These are phyloP conservation scores for Drosophila nebulosa DNA, from an alignment of 1,140 invertebrate genomes.

Conservation along the genomic window DNA sequence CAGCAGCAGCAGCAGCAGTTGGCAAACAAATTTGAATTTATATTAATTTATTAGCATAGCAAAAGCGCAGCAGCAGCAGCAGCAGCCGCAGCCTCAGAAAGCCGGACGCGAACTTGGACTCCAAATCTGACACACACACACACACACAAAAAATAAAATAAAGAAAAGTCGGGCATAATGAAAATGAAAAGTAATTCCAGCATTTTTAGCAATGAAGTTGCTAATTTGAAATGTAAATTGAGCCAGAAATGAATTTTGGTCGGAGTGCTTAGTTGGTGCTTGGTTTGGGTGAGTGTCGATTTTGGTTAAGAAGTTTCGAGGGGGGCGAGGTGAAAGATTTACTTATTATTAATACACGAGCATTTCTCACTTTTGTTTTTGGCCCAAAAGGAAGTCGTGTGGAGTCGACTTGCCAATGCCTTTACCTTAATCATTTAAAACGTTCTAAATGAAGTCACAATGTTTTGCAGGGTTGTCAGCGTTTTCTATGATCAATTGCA, in stretches of 20 bases:
- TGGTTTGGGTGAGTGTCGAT: neutral
- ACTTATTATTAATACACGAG: constrained; percentile 70
- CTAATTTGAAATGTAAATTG: constrained; percentile 79
- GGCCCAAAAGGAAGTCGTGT: neutral
- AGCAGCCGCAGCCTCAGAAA: neutral
- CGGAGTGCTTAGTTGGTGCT: neutral
- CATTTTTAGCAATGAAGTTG: constrained; percentile 73
- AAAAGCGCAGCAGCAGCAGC: constrained; percentile 55
- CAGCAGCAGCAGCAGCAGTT: constrained; percentile 56
- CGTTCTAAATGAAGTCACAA: too few species aligned
- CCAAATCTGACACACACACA: constrained; percentile 38
- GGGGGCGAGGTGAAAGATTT: neutral
- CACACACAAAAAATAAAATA: neutral
- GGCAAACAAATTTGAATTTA: constrained; percentile 79
- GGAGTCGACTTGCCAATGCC: neutral
- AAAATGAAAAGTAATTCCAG: constrained; percentile 76
- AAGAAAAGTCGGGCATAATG: constrained; percentile 37
- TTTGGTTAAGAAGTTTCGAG: constrained; percentile 15
- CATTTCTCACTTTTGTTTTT: constrained; percentile 59
- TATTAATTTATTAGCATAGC: constrained; percentile 79
- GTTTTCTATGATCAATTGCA: too few species aligned
- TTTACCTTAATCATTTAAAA: neutral
- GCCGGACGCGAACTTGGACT: constrained; percentile 24
- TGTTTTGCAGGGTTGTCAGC: too few species aligned
- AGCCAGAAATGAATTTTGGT: constrained; percentile 28